Conservation (phyloP, 2,113 vertebrate genomes). For the Manacus vitellinus region DNA sequence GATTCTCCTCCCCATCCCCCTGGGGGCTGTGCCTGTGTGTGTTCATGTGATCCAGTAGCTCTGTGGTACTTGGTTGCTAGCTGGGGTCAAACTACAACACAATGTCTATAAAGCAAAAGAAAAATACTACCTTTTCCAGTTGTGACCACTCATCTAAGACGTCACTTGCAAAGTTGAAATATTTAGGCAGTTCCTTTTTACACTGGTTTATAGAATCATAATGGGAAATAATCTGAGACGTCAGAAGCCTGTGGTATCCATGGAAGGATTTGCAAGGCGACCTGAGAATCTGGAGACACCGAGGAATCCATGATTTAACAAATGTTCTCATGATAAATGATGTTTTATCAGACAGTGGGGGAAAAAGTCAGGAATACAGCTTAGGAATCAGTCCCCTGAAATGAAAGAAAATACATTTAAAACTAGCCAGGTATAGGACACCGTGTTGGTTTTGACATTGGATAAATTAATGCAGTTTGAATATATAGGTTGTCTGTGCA, state of each 20-base stretch:
- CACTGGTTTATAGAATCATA: slow-evolving; percentile 71
- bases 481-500: neutral
- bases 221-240: slow-evolving; percentile 63
- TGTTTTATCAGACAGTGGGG: neutral
- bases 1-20: neutral
- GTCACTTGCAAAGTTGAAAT: slow-evolving; percentile 84
- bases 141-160: slow-evolving; percentile 78
- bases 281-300: neutral
- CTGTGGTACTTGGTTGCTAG: neutral
- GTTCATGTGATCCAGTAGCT: neutral
- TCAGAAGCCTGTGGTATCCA: neutral
- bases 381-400: slow-evolving; percentile 1
- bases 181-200: slow-evolving; percentile 66
- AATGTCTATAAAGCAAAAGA: neutral
- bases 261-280: neutral
- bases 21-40: neutral
- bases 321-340: slow-evolving; percentile 22
- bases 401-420: neutral
- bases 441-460: neutral
- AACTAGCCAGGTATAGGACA: neutral
- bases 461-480: neutral
- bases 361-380: neutral
- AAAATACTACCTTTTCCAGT: slow-evolving; percentile 76
- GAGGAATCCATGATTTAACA: neutral
- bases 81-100: neutral